Evolutionary conservation across 2,113 vertebrate species (phyloP), one percentile per base, ranked within the genome.

Genomic region (Mesembrinibis cayennensis): DNA sequence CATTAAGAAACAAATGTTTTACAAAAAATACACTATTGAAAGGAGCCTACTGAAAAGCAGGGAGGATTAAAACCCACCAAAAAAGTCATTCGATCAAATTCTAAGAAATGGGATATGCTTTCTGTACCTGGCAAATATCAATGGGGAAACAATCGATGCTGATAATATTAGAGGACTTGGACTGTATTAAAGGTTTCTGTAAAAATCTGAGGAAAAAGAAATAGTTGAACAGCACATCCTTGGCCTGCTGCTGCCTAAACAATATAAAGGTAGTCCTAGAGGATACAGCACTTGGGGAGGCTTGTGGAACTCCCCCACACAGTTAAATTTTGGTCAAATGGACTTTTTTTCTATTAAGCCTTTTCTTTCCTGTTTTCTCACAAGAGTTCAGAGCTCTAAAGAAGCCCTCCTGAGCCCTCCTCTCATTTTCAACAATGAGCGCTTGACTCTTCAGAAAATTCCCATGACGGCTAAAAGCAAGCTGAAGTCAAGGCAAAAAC

Each of bases 191-290:
- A 81, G 15, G 9, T 58, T 92, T 83, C 86, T 69, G 22, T 61
- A 52, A 90, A 92, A 90, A 42, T n/a, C 22, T 29, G 47, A 74
- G 25, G 29, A 40, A 77, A 63, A 84, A 77, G 3, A 58, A 82
- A 45, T 1, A 40, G 27, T n/a, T 1, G 1, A 80, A 59, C 11
- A 72, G 17, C 16, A 71, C 0, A 0, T 52, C 15, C 30, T 49
- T n/a, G 42, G 52, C 38, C 32, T 74, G 53, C 17, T 29, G 30
- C 70, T 85, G 27, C 25, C 72, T 55, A 13, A 90, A 88, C 72
- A 80, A 70, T 34, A 59, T 20, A 72, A 82, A 72, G 47, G 34
- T 47, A 72, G 42, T 47, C 15, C 56, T 58, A 74, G 15, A 55
- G 40, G 56, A 92, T 55, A 45, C 12, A 63, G 36, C 11, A 65